These are phyloP conservation scores for Yponomeuta sedellus DNA, from an alignment of 2,888 invertebrate genomes.

Conservation along the genomic window DNA sequence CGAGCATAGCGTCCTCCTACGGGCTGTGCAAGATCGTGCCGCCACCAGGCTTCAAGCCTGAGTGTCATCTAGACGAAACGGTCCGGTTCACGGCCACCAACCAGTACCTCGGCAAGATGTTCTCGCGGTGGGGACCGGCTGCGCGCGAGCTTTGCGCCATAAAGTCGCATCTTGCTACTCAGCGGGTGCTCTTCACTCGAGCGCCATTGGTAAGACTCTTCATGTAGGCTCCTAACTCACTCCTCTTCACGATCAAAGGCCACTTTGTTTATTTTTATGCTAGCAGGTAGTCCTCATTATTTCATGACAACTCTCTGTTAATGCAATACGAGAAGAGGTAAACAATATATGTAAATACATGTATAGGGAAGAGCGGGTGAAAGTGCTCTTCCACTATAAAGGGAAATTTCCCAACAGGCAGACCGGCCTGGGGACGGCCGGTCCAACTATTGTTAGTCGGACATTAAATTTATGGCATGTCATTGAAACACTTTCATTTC, in stretches of 20 bases:
- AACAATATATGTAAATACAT: too few species aligned
- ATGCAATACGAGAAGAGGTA: too few species aligned
- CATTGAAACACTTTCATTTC: too few species aligned
- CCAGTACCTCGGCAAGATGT: constrained; percentile 92
- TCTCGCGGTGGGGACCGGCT: constrained; percentile 92
- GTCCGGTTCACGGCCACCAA: constrained; percentile 91
- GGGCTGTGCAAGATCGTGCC: constrained; percentile 93
- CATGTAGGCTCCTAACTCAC: background rate
- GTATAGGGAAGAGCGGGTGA: too few species aligned
- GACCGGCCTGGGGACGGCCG: too few species aligned
- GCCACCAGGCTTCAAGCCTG: constrained; percentile 83
- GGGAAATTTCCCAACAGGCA: too few species aligned
- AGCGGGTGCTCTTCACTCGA: constrained; percentile 83
- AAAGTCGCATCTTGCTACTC: constrained; percentile 85
- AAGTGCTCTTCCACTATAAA: too few species aligned
- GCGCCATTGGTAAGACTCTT: constrained; percentile 82
- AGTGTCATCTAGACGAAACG: constrained; percentile 89
- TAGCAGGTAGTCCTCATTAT: too few species aligned
- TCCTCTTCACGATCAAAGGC: background rate
- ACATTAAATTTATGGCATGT: too few species aligned
- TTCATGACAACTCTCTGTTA: too few species aligned
- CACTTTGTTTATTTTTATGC: too few species aligned
- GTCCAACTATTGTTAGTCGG: too few species aligned
- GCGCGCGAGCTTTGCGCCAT: constrained; percentile 91
- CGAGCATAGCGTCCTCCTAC: constrained; percentile 84